Conservation (phyloP, 2,888 invertebrate genomes). For the Ramazzottius varieornatus region DNA sequence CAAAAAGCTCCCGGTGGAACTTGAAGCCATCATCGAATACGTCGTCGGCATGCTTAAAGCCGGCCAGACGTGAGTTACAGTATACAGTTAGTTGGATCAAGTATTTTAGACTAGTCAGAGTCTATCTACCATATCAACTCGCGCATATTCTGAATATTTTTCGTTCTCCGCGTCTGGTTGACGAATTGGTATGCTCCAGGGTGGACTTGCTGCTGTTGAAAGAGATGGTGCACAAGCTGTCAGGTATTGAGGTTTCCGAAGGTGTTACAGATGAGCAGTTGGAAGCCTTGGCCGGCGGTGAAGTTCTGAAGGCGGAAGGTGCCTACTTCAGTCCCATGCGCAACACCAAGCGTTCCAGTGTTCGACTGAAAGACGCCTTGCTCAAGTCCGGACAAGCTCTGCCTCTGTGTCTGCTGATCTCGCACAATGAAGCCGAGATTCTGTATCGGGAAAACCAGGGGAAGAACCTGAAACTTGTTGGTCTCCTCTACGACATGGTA, state of each 20-base stretch:
- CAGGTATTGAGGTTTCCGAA: slow-evolving; percentile 84
- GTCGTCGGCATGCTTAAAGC: slow-evolving; percentile 87
- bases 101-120: no score
- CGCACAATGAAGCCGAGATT: slow-evolving; percentile 85
- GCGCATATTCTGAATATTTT: no score
- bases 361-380: slow-evolving; percentile 74
- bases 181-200: slow-evolving; percentile 59
- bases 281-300: slow-evolving; percentile 88
- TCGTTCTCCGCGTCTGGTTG: background rate
- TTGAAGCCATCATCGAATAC: slow-evolving; percentile 78
- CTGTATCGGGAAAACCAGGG: slow-evolving; percentile 49
- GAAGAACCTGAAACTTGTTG: slow-evolving; percentile 42
- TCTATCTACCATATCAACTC: no score
- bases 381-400: slow-evolving; percentile 76
- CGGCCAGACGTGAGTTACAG: slow-evolving; percentile 67
- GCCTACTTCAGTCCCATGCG: slow-evolving; percentile 89
- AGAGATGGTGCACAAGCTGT: slow-evolving; percentile 97
- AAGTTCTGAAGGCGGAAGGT: slow-evolving; percentile 77
- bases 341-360: slow-evolving; percentile 81
- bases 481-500: slow-evolving; percentile 38
- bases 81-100: no score
- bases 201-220: slow-evolving; percentile 54
- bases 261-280: slow-evolving; percentile 86
- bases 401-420: slow-evolving; percentile 69
- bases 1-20: slow-evolving; percentile 85